These are phyloP conservation scores for Aphaenogaster ashmeadi DNA, from an alignment of 1,140 invertebrate genomes.

Conservation along the genomic window DNA sequence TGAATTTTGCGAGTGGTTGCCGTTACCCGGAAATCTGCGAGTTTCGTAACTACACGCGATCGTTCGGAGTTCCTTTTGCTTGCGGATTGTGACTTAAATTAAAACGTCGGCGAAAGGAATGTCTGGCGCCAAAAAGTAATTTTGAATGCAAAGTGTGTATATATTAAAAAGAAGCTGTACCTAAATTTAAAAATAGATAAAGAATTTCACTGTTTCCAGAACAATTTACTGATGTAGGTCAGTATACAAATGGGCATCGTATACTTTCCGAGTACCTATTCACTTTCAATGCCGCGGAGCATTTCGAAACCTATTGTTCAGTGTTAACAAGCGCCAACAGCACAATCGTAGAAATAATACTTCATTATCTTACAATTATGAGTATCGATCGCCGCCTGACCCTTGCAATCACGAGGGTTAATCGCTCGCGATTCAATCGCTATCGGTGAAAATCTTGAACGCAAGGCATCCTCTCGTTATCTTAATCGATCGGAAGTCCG, in stretches of 20 bases:
- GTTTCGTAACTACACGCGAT: neutral
- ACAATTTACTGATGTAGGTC: neutral
- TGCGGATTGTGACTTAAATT: neutral
- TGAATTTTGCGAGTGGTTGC: neutral
- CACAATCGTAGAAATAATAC: slow-evolving; percentile 12
- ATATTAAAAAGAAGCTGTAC: neutral
- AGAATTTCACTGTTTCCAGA: neutral
- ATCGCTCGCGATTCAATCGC: slow-evolving; percentile 29
- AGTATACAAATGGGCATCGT: neutral
- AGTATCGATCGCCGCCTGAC: slow-evolving; percentile 10
- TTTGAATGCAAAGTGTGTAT: neutral
- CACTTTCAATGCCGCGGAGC: neutral
- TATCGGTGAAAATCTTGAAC: neutral
- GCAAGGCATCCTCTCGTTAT: neutral
- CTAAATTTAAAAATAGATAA: neutral
- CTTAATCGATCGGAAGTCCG: neutral
- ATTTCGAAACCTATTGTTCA: slow-evolving; percentile 5
- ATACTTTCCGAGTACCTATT: neutral
- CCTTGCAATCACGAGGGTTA: slow-evolving; percentile 17
- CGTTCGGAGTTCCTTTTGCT: neutral
- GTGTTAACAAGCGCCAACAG: neutral
- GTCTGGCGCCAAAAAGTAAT: neutral
- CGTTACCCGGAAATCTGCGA: neutral
- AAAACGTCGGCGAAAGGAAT: neutral
- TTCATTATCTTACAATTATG: slow-evolving; percentile 40